Evolutionary conservation across 2,113 vertebrate species (phyloP).

Genomic region (Scytalopus superciliaris): DNA sequence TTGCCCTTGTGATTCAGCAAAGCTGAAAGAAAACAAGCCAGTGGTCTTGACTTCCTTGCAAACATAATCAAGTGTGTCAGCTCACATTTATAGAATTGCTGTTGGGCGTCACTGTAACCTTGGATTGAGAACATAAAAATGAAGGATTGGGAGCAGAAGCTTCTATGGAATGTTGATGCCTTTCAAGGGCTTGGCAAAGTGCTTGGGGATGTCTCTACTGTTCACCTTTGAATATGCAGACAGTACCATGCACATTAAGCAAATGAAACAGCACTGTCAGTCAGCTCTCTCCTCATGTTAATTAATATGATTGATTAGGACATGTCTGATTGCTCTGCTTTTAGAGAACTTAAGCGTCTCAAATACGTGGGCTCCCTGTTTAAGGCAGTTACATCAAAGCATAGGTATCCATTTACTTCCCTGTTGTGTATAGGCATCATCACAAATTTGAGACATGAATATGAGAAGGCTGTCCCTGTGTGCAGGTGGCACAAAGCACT

Average conservation of each 20-base stretch:
- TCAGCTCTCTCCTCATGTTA: not conserved
- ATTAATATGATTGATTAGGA: not conserved
- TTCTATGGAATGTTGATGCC: not conserved
- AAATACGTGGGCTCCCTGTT: not conserved
- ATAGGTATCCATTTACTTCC: not conserved
- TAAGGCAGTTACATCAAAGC: not conserved
- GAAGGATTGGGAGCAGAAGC: not conserved
- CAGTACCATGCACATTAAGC: not conserved
- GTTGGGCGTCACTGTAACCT: not conserved
- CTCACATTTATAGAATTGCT: not conserved
- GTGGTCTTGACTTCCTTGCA: not conserved
- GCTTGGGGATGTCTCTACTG: accelerated
- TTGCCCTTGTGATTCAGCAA: conserved; percentile 21
- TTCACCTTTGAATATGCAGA: not conserved
- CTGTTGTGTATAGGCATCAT: not conserved
- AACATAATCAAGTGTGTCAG: not conserved
- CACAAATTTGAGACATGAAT: not conserved
- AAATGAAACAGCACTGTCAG: not conserved
- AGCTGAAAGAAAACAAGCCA: not conserved
- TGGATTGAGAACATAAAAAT: not conserved
- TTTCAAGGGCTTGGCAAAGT: not conserved
- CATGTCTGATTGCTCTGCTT: not conserved
- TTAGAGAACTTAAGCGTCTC: not conserved
- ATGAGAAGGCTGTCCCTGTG: not conserved
- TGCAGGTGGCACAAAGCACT: not conserved